These are phyloP conservation scores for Herpetotheres cachinnans DNA, from an alignment of 2,113 vertebrate species.

Conservation along the genomic window DNA sequence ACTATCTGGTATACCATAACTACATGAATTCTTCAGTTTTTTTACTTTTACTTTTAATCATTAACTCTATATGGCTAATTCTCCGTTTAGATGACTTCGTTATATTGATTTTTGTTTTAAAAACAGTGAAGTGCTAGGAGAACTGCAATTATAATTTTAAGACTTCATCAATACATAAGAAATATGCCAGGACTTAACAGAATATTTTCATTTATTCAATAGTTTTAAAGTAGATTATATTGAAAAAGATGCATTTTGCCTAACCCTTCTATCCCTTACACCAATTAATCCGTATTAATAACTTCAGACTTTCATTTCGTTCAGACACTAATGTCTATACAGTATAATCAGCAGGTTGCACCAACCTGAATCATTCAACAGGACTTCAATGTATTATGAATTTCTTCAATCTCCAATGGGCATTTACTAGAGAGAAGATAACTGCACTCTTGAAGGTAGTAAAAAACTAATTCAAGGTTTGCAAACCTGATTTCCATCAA, in stretches of 20 bases:
- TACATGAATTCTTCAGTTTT: fast-evolving
- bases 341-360: not conserved
- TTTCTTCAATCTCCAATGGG: not conserved
- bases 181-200: not conserved
- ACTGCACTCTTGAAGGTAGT: not conserved
- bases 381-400: not conserved
- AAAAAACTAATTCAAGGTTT: not conserved
- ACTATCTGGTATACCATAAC: not conserved
- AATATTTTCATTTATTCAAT: not conserved
- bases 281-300: not conserved
- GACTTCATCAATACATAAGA: not conserved
- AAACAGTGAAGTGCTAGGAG: not conserved
- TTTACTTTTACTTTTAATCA: not conserved
- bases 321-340: not conserved
- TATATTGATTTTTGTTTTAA: not conserved
- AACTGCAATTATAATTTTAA: not conserved
- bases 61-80: not conserved
- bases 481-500: not conserved
- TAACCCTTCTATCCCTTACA: not conserved
- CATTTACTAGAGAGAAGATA: not conserved
- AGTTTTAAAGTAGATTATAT: not conserved
- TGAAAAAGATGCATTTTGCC: not conserved
- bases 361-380: not conserved
- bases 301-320: not conserved
- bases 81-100: not conserved